Percentiles rank a stretch among this genome's conserved stretches.
These are phyloP conservation scores for Spodoptera exigua DNA, from an alignment of 2,888 invertebrate genomes.

Conservation along the genomic window DNA sequence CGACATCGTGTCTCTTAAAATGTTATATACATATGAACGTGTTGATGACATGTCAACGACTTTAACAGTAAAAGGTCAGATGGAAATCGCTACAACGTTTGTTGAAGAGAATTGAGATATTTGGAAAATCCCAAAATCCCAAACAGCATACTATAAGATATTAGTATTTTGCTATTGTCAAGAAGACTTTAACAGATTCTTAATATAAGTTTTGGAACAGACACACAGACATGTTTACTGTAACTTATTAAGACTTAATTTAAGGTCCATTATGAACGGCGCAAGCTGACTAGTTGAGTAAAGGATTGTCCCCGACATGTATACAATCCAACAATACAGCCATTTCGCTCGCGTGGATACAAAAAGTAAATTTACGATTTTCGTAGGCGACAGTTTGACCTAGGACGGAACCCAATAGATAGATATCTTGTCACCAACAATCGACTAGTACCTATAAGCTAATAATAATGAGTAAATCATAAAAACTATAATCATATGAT, in stretches of 20 bases:
- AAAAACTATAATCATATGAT: no score
- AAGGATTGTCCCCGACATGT: conserved; percentile 9
- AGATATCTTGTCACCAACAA: no score
- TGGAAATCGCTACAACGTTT: conserved; percentile 19
- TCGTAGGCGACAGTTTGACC: background rate
- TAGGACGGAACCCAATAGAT: no score
- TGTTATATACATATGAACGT: conserved; percentile 25
- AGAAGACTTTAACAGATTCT: no score
- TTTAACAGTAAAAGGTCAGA: conserved; percentile 25
- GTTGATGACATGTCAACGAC: conserved; percentile 55
- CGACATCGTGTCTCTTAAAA: conserved; percentile 44
- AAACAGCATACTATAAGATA: background rate
- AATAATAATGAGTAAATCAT: no score
- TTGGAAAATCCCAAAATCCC: conserved; percentile 12
- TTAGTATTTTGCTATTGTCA: background rate
- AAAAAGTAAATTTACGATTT: background rate
- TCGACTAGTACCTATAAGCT: no score
- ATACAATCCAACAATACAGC: conserved; percentile 3
- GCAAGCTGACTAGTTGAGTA: conserved; percentile 1
- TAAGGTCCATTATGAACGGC: conserved; percentile 2
- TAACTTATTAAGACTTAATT: conserved; percentile 1
- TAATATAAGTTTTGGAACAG: no score
- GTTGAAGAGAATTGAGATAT: conserved; percentile 22
- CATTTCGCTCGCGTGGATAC: conserved; percentile 9
- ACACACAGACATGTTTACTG: conserved; percentile 4